These are phyloP conservation scores for Calephelis nemesis DNA, from an alignment of 1,140 invertebrate species.

Conservation along the genomic window DNA sequence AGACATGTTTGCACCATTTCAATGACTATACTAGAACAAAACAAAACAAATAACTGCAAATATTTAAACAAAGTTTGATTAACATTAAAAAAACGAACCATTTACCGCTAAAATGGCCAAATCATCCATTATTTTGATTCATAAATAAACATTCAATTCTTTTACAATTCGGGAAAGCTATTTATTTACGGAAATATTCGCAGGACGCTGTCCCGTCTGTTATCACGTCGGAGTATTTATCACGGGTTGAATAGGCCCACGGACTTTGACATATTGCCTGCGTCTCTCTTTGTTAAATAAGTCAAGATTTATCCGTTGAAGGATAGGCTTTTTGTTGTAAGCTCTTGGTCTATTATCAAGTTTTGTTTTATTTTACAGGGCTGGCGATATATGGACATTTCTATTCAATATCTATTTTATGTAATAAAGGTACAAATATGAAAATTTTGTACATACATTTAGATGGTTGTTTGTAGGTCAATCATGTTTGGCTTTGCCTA, in stretches of 20 bases:
- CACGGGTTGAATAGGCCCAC: constrained; percentile 40
- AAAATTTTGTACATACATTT: no score
- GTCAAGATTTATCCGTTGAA: constrained; percentile 34
- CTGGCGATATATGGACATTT: background rate
- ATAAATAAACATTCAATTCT: constrained; percentile 12
- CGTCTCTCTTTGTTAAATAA: constrained; percentile 38
- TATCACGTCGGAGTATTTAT: constrained; percentile 50
- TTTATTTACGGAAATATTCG: constrained; percentile 25
- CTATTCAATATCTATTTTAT: no score
- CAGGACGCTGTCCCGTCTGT: constrained; percentile 26
- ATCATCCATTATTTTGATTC: background rate
- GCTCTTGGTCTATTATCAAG: constrained; percentile 15
- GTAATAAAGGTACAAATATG: no score
- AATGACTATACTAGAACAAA: no score
- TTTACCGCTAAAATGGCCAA: background rate
- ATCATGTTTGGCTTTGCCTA: no score
- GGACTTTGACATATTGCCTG: constrained; percentile 48
- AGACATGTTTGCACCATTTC: no score
- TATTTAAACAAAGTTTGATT: no score
- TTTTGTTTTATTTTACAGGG: constrained; percentile 2
- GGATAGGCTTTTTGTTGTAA: constrained; percentile 25
- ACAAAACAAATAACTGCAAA: no score
- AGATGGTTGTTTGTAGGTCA: no score
- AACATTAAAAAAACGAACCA: background rate
- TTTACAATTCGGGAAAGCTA: constrained; percentile 3